Percentiles rank a stretch among this genome's conserved stretches.
Conservation (phyloP, 1,140 invertebrate genomes). For the Leptopilina boulardi region DNA sequence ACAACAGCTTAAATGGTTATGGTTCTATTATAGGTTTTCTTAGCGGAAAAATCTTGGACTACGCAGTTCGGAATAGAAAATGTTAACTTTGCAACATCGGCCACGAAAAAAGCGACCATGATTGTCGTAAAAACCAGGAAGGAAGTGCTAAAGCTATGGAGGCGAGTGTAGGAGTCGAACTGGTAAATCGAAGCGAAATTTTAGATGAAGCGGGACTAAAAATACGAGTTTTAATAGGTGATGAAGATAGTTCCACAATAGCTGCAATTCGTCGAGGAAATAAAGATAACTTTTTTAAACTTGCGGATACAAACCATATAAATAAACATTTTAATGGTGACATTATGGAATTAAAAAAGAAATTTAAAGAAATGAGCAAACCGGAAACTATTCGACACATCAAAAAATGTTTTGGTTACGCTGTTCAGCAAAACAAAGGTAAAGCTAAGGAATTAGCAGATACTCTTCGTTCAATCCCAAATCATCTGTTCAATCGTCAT, state of each 20-base stretch:
- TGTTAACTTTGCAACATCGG: slow-evolving; percentile 3
- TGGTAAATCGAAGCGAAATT: background rate
- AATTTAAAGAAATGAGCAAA: slow-evolving; percentile 28
- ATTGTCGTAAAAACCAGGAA: slow-evolving; percentile 14
- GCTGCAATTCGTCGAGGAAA: background rate
- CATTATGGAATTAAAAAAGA: background rate
- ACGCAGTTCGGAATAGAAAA: slow-evolving; percentile 3
- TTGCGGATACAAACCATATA: slow-evolving; percentile 33
- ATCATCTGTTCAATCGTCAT: background rate
- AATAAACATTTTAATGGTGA: slow-evolving; percentile 30
- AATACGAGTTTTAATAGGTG: background rate
- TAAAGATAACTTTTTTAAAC: background rate
- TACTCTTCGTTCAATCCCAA: background rate
- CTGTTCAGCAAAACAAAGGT: slow-evolving; percentile 19
- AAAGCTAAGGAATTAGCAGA: background rate
- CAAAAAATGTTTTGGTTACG: slow-evolving; percentile 18
- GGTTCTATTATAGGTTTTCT: background rate
- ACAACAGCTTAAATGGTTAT: slow-evolving; percentile 37
- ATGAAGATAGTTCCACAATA: slow-evolving; percentile 24
- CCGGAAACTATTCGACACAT: background rate
- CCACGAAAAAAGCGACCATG: background rate
- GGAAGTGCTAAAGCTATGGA: slow-evolving; percentile 31
- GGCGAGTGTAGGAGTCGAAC: background rate
- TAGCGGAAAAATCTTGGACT: slow-evolving; percentile 30
- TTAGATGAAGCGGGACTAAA: background rate